Percentiles rank a stretch among this genome's conserved stretches.
Evolutionary conservation across 2,888 invertebrate species (phyloP).

Genomic region (Leptogaster cylindrica): DNA sequence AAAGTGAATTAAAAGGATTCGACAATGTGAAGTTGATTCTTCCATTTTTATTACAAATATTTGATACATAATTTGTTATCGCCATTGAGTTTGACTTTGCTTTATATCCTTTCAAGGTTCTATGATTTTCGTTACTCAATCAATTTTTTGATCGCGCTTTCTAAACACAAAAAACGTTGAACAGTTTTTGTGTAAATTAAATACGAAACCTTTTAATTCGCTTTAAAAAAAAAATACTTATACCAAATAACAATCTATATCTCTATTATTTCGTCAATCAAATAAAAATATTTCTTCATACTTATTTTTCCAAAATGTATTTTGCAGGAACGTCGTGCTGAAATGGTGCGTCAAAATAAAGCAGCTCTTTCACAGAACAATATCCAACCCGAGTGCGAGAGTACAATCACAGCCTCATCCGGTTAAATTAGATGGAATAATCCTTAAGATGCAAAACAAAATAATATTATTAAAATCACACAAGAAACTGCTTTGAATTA

Average conservation of each 20-base stretch:
- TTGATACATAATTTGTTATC: too few species aligned
- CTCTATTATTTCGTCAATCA: neutral
- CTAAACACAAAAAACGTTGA: too few species aligned
- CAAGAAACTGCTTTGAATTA: constrained; percentile 14
- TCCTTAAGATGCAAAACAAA: constrained; percentile 7
- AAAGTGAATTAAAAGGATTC: too few species aligned
- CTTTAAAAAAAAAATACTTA: neutral
- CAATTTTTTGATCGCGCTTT: too few species aligned
- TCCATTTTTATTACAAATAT: too few species aligned
- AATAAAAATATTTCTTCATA: constrained; percentile 3
- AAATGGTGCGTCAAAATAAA: constrained; percentile 90
- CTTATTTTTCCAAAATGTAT: constrained; percentile 35
- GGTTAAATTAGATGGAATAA: constrained; percentile 62
- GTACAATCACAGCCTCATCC: constrained; percentile 69
- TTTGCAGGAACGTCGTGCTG: constrained; percentile 86
- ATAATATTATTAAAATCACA: constrained; percentile 1
- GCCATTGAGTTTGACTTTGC: too few species aligned
- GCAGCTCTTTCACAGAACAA: constrained; percentile 63
- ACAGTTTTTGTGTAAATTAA: too few species aligned
- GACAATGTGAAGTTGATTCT: too few species aligned
- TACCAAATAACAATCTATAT: neutral
- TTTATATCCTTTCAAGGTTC: too few species aligned
- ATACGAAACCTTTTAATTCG: neutral
- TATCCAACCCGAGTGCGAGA: constrained; percentile 62
- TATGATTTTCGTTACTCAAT: too few species aligned